Evolutionary conservation across 2,113 vertebrate genomes (phyloP).

Genomic region (Calidris pugnax): DNA sequence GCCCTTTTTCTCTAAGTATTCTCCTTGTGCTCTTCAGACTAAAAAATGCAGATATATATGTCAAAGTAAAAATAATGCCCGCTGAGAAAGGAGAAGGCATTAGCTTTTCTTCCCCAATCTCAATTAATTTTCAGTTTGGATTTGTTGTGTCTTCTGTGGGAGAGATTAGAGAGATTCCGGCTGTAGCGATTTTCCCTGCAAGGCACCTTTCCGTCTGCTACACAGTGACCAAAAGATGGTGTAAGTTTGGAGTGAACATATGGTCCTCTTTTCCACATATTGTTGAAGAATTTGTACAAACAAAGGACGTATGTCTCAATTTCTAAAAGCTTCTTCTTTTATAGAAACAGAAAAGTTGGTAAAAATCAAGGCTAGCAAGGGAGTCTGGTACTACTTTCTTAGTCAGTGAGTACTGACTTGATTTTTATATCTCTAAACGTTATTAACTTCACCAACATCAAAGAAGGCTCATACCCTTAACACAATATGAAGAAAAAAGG

Average conservation of each 20-base stretch:
- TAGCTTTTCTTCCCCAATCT: background rate
- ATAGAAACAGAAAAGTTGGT: background rate
- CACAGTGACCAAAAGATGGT: constrained; percentile 18
- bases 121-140: constrained; percentile 14
- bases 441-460: constrained; percentile 30
- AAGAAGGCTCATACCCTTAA: constrained; percentile 7
- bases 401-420: background rate
- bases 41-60: background rate
- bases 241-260: background rate
- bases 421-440: constrained; percentile 27
- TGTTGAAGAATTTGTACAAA: background rate
- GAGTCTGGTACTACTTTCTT: background rate
- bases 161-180: background rate
- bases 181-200: background rate
- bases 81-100: background rate
- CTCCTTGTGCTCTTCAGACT: background rate
- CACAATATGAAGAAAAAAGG: background rate
- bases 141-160: background rate
- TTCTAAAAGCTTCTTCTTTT: background rate
- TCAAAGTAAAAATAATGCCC: background rate
- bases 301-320: background rate
- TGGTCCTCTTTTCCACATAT: background rate
- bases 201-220: background rate
- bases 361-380: background rate
- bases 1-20: background rate